Evolutionary conservation across 1,140 invertebrate species (phyloP), one percentile per base, ranked within the genome.

Genomic region (Neelides sp.): DNA sequence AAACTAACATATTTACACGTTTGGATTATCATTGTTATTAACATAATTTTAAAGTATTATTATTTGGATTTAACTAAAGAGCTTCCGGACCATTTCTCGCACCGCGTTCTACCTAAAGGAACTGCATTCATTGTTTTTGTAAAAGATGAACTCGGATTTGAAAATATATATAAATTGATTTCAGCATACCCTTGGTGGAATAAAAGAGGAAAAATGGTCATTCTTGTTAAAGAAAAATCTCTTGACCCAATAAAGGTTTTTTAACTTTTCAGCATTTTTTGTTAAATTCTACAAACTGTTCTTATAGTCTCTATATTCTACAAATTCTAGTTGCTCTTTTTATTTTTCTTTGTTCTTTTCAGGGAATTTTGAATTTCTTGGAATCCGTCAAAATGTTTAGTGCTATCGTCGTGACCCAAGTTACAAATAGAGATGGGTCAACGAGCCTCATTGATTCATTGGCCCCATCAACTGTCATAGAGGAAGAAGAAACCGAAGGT

Each of bases 121-220:
- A 56, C 36, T 15, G 51, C 58, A 24, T 54, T 60, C 10, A 44
- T 60, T 4, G 27, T 57, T 1, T 60, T 60, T 44, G 44, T 49
- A 7, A 57, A 54, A 35, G 58, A 60, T 46, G 54, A 60, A 23
- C 15, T 40, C 5, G 58, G 51, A 26, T 60, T 60, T 34, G 19
- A 19, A n/a, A 60, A 56, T 28, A 52, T 60, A 28, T 22, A 54
- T 10, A n/a, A 37, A 7, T 40, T 51, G n/a, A 48, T 47, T 8
- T 27, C 39, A 0, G 20, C 40, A 15, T 60, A 56, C 27, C 58
- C 58, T 22, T 60, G 58, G 58, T 60, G 54, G 54, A 54, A 47
- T 45, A 45, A 45, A 42, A 26, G 54, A 23, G 58, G 54, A 20
- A 27, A 49, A 19, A 20, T 57, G 2, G 30, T 55, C 13, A 43